phyloP scores from a whole-genome alignment of 2,888 invertebrate genomes.

The Nyleta sp. region DNA sequence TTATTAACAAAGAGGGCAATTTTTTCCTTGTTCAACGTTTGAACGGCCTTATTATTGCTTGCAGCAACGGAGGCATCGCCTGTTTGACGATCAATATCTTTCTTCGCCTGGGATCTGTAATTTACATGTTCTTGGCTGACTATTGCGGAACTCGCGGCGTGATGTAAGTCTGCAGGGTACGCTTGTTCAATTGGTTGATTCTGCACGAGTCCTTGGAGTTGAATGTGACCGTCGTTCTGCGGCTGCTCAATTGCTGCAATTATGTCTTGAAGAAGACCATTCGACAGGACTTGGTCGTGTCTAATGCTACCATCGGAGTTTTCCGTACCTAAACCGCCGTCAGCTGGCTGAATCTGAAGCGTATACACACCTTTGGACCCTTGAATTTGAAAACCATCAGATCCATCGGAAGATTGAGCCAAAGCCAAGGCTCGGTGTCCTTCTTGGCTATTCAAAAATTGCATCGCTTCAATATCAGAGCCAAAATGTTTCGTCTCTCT shows the following conservation, averaged over 20 bases:
- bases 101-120: slow-evolving; percentile 58
- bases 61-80: slow-evolving; percentile 32
- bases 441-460: slow-evolving; percentile 73
- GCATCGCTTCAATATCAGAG: slow-evolving; percentile 74
- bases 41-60: slow-evolving; percentile 38
- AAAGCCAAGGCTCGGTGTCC: slow-evolving; percentile 75
- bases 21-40: slow-evolving; percentile 66
- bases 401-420: slow-evolving; percentile 71
- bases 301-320: slow-evolving; percentile 84
- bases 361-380: slow-evolving; percentile 87
- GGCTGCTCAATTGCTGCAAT: slow-evolving; percentile 92
- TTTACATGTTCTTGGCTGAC: slow-evolving; percentile 50
- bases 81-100: slow-evolving; percentile 51
- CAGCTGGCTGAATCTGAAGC: slow-evolving; percentile 89
- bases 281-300: slow-evolving; percentile 90
- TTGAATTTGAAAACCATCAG: slow-evolving; percentile 79
- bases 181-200: slow-evolving; percentile 70
- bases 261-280: slow-evolving; percentile 91
- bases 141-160: slow-evolving; percentile 58
- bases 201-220: slow-evolving; percentile 72
- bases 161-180: slow-evolving; percentile 69
- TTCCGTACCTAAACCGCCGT: slow-evolving; percentile 83
- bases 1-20: slow-evolving; percentile 77
- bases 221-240: slow-evolving; percentile 69
- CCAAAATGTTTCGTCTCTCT: slow-evolving; percentile 70